A percentile compares a stretch with the other conserved stretches of the same genome.
phyloP scores from a whole-genome alignment of 2,888 invertebrate species.

The Drosophila parthenogenetica region DNA sequence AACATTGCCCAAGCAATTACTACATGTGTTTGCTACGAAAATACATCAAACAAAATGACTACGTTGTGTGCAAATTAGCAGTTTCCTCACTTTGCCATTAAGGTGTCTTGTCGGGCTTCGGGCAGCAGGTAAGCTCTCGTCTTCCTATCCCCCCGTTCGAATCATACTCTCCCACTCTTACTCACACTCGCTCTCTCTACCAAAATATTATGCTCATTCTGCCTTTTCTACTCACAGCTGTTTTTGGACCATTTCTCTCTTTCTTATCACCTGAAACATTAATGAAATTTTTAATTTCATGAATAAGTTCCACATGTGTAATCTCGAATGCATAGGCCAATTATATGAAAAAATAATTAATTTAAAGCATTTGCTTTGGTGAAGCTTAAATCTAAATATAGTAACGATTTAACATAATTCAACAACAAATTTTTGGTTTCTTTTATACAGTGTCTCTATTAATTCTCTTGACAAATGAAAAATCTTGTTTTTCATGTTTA shows the following conservation, averaged over 20 bases:
- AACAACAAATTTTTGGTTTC: not conserved
- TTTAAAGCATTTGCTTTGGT: not conserved
- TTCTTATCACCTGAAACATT: slow-evolving; percentile 51
- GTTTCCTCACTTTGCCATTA: slow-evolving; percentile 46
- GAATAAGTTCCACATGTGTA: slow-evolving; percentile 14
- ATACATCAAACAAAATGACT: slow-evolving; percentile 39
- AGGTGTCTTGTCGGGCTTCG: slow-evolving; percentile 63
- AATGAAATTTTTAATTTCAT: slow-evolving; percentile 26
- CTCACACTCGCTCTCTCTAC: slow-evolving; percentile 17
- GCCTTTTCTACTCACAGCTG: slow-evolving; percentile 54
- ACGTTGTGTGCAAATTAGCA: slow-evolving; percentile 46
- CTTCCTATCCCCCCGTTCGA: slow-evolving; percentile 18
- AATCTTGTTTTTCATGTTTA: not conserved
- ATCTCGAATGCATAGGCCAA: not conserved
- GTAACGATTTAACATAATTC: not conserved
- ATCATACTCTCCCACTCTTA: slow-evolving; percentile 35
- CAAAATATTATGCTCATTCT: slow-evolving; percentile 48
- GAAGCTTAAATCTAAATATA: not conserved
- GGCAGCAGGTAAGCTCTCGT: slow-evolving; percentile 60
- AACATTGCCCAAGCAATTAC: slow-evolving; percentile 14
- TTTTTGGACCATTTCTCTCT: slow-evolving; percentile 43
- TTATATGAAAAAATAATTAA: not conserved
- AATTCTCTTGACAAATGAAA: not conserved
- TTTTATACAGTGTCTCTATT: not conserved
- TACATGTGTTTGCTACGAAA: slow-evolving; percentile 19